These are phyloP conservation scores for Zaprionus camerounensis DNA, from an alignment of 1,140 invertebrate species.

Conservation along the genomic window DNA sequence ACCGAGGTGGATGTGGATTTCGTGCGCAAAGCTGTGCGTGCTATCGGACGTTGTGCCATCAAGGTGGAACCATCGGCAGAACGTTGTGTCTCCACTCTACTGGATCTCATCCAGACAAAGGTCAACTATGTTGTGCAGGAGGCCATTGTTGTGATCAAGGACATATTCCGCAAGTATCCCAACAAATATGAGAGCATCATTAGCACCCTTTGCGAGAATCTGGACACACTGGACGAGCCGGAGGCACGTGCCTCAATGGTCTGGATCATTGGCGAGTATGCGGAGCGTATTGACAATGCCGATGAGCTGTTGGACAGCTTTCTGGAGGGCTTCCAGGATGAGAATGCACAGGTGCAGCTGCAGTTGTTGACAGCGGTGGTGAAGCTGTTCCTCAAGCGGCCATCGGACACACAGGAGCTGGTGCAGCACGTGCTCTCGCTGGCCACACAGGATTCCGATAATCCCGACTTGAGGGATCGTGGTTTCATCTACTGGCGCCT, in stretches of 20 bases:
- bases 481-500: conserved; percentile 99
- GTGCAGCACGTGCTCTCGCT: conserved; percentile 97
- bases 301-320: conserved; percentile 99
- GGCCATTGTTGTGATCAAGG: conserved; percentile 99
- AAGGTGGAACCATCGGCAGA: conserved; percentile 99
- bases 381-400: conserved; percentile 98
- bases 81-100: conserved; percentile 97
- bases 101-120: conserved; percentile 99
- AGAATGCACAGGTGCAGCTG: conserved; percentile 99
- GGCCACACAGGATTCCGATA: conserved; percentile 99
- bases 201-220: conserved; percentile 99
- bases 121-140: conserved; percentile 99
- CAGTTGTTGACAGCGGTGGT: conserved; percentile 99
- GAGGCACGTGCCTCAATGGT: conserved; percentile 99
- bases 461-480: conserved; percentile 98
- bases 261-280: conserved; percentile 99
- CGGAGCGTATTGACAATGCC: conserved; percentile 99
- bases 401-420: conserved; percentile 98
- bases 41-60: conserved; percentile 99
- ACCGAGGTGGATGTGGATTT: conserved; percentile 99
- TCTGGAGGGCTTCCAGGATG: conserved; percentile 99
- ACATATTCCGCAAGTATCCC: conserved; percentile 99
- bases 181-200: conserved; percentile 99
- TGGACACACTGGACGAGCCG: conserved; percentile 99
- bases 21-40: conserved; percentile 98